phyloP scores from a whole-genome alignment of 2,797 vertebrate species.

The Rhodeus uyekii region DNA sequence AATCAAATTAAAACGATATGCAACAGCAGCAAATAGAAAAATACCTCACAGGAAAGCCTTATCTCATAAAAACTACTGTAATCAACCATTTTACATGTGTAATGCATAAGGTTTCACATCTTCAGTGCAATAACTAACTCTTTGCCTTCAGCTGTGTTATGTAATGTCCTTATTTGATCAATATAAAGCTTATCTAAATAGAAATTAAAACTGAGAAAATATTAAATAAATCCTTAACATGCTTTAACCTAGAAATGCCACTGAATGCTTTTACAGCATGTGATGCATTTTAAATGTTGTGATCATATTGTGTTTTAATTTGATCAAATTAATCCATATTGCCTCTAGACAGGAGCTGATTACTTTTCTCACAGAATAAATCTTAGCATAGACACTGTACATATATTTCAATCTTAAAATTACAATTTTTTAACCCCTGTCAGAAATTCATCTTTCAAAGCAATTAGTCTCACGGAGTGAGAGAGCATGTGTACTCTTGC shows the following conservation, averaged over 20 bases:
- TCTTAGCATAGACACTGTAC: not conserved
- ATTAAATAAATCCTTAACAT: not conserved
- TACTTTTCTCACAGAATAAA: not conserved
- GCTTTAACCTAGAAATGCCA: not conserved
- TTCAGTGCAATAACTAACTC: not conserved
- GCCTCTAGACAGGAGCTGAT: not conserved
- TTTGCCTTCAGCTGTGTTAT: not conserved
- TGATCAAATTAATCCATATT: not conserved
- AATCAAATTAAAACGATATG: not conserved
- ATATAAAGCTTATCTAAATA: not conserved
- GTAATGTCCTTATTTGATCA: not conserved
- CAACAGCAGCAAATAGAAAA: not conserved
- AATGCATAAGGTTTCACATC: not conserved
- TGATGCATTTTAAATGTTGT: not conserved
- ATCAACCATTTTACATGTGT: not conserved
- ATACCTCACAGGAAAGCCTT: not conserved
- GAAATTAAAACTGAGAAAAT: not conserved
- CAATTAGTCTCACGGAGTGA: not conserved
- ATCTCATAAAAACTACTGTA: not conserved
- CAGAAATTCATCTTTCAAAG: slow-evolving; percentile 22
- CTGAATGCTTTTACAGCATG: too few species aligned
- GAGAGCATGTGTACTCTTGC: not conserved
- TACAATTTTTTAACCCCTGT: not conserved
- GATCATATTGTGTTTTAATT: not conserved
- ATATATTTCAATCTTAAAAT: slow-evolving; percentile 4